Evolutionary conservation across 2,113 vertebrate genomes (phyloP).

Genomic region (Thermophis baileyi): DNA sequence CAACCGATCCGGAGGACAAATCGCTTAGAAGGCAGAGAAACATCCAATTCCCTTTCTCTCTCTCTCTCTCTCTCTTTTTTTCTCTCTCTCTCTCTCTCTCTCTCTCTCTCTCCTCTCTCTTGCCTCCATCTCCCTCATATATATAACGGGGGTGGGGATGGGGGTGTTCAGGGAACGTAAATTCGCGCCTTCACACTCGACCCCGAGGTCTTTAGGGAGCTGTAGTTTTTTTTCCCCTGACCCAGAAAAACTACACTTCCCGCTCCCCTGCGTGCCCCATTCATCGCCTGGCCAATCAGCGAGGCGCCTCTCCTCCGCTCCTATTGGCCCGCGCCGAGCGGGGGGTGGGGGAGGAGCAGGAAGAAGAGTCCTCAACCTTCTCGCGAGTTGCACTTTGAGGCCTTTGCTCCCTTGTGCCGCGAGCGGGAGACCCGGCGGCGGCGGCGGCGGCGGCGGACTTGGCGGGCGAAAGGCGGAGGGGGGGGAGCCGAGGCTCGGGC

Average conservation of each 20-base stretch:
- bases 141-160: too few species aligned
- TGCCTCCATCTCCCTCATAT: too few species aligned
- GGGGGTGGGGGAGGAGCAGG: background rate
- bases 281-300: background rate
- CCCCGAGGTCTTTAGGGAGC: background rate
- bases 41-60: background rate
- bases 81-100: too few species aligned
- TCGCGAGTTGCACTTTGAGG: background rate
- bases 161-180: background rate
- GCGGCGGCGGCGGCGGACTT: background rate
- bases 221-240: background rate
- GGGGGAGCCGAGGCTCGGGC: background rate
- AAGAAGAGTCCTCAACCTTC: slow-evolving; percentile 1
- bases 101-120: too few species aligned
- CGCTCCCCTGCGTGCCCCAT: background rate
- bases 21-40: background rate
- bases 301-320: background rate
- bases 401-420: background rate
- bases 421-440: background rate
- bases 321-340: background rate
- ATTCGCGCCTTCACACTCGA: background rate
- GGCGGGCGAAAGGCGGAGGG: background rate
- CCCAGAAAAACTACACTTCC: background rate
- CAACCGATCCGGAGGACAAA: background rate
- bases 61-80: too few species aligned